These are phyloP conservation scores for Cynopterus brachyotis DNA, from an alignment of 2,113 vertebrate genomes.

Conservation along the genomic window DNA sequence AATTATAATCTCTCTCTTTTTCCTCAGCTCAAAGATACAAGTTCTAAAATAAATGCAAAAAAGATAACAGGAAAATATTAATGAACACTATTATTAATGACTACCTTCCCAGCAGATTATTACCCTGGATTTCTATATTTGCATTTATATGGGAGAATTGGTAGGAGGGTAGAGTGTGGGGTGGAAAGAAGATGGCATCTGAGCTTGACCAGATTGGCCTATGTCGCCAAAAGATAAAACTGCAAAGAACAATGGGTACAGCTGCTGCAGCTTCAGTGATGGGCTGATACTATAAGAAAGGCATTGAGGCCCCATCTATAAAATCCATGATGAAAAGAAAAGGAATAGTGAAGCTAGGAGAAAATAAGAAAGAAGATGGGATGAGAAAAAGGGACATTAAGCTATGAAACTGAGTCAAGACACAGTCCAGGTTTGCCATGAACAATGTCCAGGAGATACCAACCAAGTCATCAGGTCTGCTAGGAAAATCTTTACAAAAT, in stretches of 20 bases:
- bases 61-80: background rate
- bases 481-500: background rate
- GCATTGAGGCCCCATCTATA: background rate
- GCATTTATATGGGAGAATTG: background rate
- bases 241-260: background rate
- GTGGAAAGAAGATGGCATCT: background rate
- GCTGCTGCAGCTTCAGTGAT: background rate
- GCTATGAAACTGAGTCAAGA: background rate
- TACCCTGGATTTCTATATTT: background rate
- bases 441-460: background rate
- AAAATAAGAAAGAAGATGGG: background rate
- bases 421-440: background rate
- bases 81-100: background rate
- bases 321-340: background rate
- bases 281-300: background rate
- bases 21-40: background rate
- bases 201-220: background rate
- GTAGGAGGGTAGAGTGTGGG: fast-evolving
- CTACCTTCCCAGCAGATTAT: background rate
- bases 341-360: background rate
- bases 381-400: background rate
- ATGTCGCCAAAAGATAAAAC: background rate
- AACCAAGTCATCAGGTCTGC: background rate
- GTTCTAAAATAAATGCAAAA: background rate
- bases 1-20: background rate